Evolutionary conservation across 2,797 vertebrate genomes (phyloP).

Genomic region (Apogon talboti): DNA sequence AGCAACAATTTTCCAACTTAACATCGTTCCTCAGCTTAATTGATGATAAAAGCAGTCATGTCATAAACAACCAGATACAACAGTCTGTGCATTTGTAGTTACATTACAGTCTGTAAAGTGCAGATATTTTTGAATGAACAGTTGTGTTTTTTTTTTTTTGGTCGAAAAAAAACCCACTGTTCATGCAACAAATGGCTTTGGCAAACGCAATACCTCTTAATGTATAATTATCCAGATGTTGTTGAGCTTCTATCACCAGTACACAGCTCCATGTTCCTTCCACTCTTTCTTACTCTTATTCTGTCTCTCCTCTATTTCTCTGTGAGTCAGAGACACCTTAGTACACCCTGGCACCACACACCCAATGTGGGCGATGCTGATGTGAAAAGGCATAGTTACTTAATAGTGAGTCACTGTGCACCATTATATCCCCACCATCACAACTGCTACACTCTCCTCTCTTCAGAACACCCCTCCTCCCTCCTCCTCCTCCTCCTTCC

Average conservation of each 20-base stretch:
- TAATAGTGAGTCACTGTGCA: constrained; percentile 79
- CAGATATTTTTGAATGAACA: too few species aligned
- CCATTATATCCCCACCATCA: constrained; percentile 71
- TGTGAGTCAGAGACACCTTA: constrained; percentile 73
- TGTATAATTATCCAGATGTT: constrained; percentile 56
- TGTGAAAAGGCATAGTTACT: constrained; percentile 77
- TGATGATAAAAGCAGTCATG: too few species aligned
- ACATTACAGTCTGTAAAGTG: too few species aligned
- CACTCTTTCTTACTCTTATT: constrained; percentile 18
- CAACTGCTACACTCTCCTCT: constrained; percentile 58
- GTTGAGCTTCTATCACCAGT: constrained; percentile 28
- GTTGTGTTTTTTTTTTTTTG: too few species aligned
- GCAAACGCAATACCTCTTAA: too few species aligned
- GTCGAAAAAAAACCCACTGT: too few species aligned
- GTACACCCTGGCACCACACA: constrained; percentile 71
- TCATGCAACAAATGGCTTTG: too few species aligned
- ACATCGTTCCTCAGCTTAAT: too few species aligned
- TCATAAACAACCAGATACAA: too few species aligned
- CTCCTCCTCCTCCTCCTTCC: background rate
- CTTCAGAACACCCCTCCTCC: constrained; percentile 17
- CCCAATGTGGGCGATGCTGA: constrained; percentile 75
- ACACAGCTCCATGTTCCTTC: too few species aligned
- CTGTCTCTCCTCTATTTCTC: constrained; percentile 32
- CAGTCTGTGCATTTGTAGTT: too few species aligned
- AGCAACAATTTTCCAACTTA: too few species aligned